Conservation (phyloP, 2,888 invertebrate genomes). For the Prosapia bicincta region DNA sequence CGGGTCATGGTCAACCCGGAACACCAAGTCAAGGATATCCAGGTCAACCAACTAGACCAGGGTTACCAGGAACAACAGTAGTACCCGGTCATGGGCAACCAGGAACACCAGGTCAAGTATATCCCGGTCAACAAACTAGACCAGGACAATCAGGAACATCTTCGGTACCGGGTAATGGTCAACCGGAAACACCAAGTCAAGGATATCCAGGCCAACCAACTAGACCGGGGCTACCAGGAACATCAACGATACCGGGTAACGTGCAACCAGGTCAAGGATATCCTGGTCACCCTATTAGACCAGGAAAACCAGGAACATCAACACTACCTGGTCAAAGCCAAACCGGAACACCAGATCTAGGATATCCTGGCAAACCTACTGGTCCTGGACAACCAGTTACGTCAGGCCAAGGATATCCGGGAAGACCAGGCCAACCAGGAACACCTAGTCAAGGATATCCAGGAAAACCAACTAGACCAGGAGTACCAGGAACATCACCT, state of each 20-base stretch:
- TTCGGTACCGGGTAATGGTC: too few relatives aligned
- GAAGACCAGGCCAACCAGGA: constrained; percentile 53
- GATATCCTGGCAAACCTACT: constrained; percentile 12
- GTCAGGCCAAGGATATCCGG: constrained; percentile 45
- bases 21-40: constrained; percentile 40
- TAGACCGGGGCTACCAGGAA: constrained; percentile 21
- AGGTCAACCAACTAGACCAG: constrained; percentile 39
- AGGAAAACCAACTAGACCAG: constrained; percentile 31
- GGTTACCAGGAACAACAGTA: constrained; percentile 33
- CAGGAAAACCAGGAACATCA: constrained; percentile 23
- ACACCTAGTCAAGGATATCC: constrained; percentile 36
- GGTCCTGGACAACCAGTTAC: constrained; percentile 32
- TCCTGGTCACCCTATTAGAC: constrained; percentile 35
- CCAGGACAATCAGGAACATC: constrained; percentile 35
- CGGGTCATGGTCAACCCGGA: constrained; percentile 42
- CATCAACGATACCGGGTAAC: too few relatives aligned
- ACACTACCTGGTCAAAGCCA: constrained; percentile 24
- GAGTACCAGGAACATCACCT: constrained; percentile 21
- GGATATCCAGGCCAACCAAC: constrained; percentile 14
- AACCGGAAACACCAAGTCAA: constrained; percentile 37
- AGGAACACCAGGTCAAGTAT: constrained; percentile 44
- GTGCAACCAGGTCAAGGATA: constrained; percentile 27
- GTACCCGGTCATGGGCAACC: constrained; percentile 40
- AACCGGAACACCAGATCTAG: too few relatives aligned
- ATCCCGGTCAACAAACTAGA: constrained; percentile 39